Evolutionary conservation across 2,797 vertebrate species (phyloP).

Genomic region (Iguana delicatissima): DNA sequence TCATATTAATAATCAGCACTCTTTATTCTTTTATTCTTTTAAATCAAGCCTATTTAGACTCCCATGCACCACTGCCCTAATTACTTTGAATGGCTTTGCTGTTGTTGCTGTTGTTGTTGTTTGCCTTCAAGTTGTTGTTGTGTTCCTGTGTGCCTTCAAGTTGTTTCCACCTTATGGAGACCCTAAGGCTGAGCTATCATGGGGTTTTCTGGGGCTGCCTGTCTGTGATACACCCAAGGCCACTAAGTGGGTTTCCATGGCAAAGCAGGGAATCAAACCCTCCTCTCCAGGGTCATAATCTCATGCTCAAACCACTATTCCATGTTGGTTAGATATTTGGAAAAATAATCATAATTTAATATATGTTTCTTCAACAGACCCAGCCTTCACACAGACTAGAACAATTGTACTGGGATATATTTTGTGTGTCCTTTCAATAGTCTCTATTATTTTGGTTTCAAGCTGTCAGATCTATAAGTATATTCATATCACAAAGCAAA

Average conservation of each 20-base stretch:
- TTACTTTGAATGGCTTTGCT: neutral
- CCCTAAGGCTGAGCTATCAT: too few relatives aligned
- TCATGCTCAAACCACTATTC: too few relatives aligned
- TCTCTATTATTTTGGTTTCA: slow-evolving; percentile 66
- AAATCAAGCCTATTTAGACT: neutral
- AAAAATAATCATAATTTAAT: slow-evolving; percentile 28
- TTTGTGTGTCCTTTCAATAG: slow-evolving; percentile 66
- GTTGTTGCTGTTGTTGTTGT: too few relatives aligned
- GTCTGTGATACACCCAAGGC: too few relatives aligned
- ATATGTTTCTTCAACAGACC: slow-evolving; percentile 71
- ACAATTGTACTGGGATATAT: slow-evolving; percentile 74
- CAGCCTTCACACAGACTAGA: slow-evolving; percentile 56
- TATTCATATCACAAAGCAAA: slow-evolving; percentile 72
- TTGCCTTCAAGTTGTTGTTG: too few relatives aligned
- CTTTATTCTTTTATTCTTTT: neutral
- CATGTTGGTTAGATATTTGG: neutral
- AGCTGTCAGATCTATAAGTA: slow-evolving; percentile 77
- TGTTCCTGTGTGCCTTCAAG: too few relatives aligned
- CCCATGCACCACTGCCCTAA: accelerated
- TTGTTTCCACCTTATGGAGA: too few relatives aligned
- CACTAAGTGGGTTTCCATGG: too few relatives aligned
- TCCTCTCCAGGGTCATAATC: too few relatives aligned
- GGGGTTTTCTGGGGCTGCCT: too few relatives aligned
- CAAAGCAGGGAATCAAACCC: too few relatives aligned
- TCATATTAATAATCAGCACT: neutral